Conservation (phyloP, 2,113 vertebrate genomes). For the Casuarius casuarius region DNA sequence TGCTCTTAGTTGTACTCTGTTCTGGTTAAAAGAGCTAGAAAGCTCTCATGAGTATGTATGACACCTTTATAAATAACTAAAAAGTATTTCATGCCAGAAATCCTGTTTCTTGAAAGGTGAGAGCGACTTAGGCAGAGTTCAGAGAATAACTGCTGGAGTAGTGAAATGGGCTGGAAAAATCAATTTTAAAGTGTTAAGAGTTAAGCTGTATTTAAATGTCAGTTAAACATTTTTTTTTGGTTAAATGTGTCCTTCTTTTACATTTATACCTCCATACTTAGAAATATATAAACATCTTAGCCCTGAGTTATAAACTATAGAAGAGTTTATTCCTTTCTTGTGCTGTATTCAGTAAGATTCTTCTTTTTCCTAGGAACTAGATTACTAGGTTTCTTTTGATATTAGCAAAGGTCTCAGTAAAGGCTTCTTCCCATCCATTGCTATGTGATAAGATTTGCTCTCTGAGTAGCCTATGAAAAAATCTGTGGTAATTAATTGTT, state of each 20-base stretch:
- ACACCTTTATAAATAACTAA: neutral
- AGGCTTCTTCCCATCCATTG: neutral
- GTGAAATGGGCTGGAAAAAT: neutral
- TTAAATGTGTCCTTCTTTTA: neutral
- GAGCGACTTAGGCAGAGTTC: neutral
- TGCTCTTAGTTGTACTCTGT: accelerated
- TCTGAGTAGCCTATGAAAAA: neutral
- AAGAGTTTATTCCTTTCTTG: neutral
- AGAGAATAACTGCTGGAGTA: neutral
- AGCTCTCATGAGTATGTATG: neutral
- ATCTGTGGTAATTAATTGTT: neutral
- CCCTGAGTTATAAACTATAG: neutral
- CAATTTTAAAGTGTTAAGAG: neutral
- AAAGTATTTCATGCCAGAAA: neutral
- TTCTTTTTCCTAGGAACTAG: neutral
- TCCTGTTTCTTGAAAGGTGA: neutral
- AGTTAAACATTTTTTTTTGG: neutral
- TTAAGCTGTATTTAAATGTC: neutral
- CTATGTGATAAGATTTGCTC: neutral
- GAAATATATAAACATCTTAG: neutral
- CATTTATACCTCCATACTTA: neutral
- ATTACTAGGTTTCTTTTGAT: neutral
- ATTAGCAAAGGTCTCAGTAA: neutral
- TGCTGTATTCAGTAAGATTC: neutral
- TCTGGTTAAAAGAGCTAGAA: neutral